Evolutionary conservation across 2,113 vertebrate genomes (phyloP).

Genomic region (Eulemur macaco): DNA sequence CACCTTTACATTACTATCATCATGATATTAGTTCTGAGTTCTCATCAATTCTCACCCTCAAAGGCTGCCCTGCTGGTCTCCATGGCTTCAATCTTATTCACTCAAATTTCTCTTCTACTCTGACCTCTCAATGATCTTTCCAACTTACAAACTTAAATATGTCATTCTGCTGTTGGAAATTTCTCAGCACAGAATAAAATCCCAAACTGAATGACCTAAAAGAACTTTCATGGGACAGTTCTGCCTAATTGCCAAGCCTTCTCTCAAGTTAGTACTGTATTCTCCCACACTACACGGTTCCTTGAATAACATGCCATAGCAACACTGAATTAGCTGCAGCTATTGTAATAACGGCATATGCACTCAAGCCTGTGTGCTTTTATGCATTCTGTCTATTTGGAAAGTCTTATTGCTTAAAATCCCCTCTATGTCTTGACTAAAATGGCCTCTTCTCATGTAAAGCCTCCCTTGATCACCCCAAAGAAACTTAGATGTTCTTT

Average conservation of each 20-base stretch:
- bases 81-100: background rate
- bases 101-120: background rate
- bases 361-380: background rate
- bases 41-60: background rate
- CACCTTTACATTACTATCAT: background rate
- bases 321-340: background rate
- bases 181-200: background rate
- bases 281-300: background rate
- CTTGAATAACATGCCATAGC: background rate
- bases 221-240: background rate
- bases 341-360: background rate
- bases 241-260: background rate
- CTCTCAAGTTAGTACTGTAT: background rate
- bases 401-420: background rate
- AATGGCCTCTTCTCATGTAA: background rate
- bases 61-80: background rate
- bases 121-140: background rate
- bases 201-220: background rate
- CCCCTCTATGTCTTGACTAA: background rate
- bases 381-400: background rate
- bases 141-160: background rate
- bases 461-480: background rate
- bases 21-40: background rate
- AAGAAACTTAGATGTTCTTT: background rate
- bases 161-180: background rate